phyloP scores from a whole-genome alignment of 2,888 invertebrate genomes.

The Eilema caniola region DNA sequence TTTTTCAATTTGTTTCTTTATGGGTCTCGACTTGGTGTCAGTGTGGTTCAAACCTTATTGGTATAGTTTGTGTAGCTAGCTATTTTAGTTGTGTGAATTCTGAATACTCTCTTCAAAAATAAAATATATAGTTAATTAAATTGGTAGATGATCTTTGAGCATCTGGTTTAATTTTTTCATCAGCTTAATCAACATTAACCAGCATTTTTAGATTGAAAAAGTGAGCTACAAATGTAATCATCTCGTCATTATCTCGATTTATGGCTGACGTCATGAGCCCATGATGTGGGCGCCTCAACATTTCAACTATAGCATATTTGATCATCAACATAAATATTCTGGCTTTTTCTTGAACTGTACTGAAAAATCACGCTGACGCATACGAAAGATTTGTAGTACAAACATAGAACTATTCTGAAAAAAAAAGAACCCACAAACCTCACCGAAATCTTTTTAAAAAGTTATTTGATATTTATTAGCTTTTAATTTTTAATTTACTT shows the following conservation, averaged over 20 bases:
- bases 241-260: constrained; percentile 16
- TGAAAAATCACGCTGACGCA: constrained; percentile 17
- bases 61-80: not conserved
- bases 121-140: not conserved
- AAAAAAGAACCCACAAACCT: too few relatives aligned
- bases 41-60: not conserved
- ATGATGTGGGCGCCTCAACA: constrained; percentile 34
- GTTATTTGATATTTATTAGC: too few relatives aligned
- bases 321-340: constrained; percentile 48
- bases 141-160: not conserved
- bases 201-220: not conserved
- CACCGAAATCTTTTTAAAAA: too few relatives aligned
- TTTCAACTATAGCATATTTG: constrained; percentile 33
- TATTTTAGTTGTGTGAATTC: not conserved
- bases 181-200: not conserved
- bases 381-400: constrained; percentile 12
- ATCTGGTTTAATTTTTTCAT: not conserved
- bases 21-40: not conserved
- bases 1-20: not conserved
- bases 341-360: constrained; percentile 27
- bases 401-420: too few relatives aligned
- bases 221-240: constrained; percentile 10
- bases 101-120: not conserved
- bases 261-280: constrained; percentile 39
- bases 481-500: too few relatives aligned